Evolutionary conservation across 2,113 vertebrate species (phyloP).

Genomic region (Ctenodactylus gundi): DNA sequence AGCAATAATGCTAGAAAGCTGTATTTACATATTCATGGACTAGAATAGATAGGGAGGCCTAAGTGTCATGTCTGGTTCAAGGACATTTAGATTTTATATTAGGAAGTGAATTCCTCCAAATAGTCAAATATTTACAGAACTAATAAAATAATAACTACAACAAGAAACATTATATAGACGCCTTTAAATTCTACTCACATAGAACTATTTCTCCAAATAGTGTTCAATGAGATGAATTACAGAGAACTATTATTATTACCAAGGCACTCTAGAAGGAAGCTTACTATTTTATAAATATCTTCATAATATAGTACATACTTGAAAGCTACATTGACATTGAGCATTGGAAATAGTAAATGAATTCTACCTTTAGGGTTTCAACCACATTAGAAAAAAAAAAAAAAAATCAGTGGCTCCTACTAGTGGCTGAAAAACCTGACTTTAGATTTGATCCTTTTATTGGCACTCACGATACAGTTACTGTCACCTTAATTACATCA

Average conservation of each 20-base stretch:
- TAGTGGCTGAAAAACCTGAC: neutral
- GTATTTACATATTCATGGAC: neutral
- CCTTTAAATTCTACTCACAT: slow-evolving; percentile 45
- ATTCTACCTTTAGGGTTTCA: neutral
- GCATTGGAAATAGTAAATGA: slow-evolving; percentile 25
- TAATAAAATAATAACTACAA: slow-evolving; percentile 38
- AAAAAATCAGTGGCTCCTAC: neutral
- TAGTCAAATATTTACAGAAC: neutral
- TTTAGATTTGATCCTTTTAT: neutral
- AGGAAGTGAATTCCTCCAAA: neutral
- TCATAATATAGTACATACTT: neutral
- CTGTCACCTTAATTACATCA: neutral
- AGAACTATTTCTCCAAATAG: slow-evolving; percentile 37
- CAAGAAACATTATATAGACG: neutral
- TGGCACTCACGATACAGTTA: neutral
- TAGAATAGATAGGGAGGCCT: neutral
- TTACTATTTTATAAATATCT: slow-evolving; percentile 40
- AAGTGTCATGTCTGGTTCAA: neutral
- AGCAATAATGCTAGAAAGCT: neutral
- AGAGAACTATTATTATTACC: neutral
- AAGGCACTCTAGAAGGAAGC: neutral
- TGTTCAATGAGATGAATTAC: slow-evolving; percentile 27
- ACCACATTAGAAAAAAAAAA: neutral
- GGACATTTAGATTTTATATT: neutral
- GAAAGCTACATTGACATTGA: slow-evolving; percentile 9